These are phyloP conservation scores for Sebastes oblongus DNA, from an alignment of 2,797 vertebrate genomes.

Conservation along the genomic window DNA sequence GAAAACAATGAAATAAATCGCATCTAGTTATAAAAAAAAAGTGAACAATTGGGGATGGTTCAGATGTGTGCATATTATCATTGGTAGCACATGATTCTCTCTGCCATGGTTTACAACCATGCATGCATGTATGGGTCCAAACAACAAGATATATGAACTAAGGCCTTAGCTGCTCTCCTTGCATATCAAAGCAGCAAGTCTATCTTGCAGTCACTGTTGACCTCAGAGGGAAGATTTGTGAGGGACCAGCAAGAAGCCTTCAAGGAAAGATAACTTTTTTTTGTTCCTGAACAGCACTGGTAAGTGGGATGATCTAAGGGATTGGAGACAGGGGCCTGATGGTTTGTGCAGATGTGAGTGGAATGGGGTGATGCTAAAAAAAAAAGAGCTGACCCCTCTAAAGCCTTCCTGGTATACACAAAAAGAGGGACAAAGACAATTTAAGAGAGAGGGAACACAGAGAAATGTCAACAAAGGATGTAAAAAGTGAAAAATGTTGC, in stretches of 20 bases:
- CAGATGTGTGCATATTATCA: not conserved
- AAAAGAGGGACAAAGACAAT: not conserved
- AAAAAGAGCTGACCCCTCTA: conserved; percentile 28
- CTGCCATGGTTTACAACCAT: not conserved
- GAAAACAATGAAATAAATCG: not conserved
- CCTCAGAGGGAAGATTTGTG: conserved; percentile 77
- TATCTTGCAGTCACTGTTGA: conserved; percentile 56
- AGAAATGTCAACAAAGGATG: conserved; percentile 20
- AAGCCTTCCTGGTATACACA: not conserved
- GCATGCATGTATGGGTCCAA: conserved; percentile 15
- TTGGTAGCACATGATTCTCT: not conserved
- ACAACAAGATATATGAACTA: conserved; percentile 70
- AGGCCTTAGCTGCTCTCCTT: conserved; percentile 66
- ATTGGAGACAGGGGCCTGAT: conserved; percentile 44
- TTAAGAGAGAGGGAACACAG: not conserved
- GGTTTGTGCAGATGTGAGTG: conserved; percentile 57
- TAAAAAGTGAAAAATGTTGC: conserved; percentile 24
- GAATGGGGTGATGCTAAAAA: conserved; percentile 28
- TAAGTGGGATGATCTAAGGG: conserved; percentile 52
- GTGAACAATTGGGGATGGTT: not conserved
- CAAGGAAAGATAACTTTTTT: conserved; percentile 23
- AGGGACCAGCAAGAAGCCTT: conserved; percentile 62
- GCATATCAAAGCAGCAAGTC: conserved; percentile 75
- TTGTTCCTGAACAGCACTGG: conserved; percentile 19
- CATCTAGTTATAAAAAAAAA: not conserved